These are phyloP conservation scores for Isaurus tuberculatus DNA, from an alignment of 92 coral and sea anemone genomes.

Conservation along the genomic window DNA sequence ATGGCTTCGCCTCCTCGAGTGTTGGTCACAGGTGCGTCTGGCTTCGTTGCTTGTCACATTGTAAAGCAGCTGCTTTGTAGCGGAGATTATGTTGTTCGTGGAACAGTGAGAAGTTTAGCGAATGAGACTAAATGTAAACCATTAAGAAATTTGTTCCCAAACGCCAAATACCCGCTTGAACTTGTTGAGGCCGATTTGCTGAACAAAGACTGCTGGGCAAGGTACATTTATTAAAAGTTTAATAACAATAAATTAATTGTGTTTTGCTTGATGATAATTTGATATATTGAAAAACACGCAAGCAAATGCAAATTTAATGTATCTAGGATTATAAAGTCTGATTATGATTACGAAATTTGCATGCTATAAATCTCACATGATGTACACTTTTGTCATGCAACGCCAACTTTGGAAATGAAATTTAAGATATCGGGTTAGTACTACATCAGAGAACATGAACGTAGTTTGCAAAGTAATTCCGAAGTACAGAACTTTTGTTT, in stretches of 20 bases:
- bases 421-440: too few species aligned
- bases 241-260: background rate
- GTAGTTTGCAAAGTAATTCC: too few species aligned
- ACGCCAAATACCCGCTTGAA: constrained; percentile 82
- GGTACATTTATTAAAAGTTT: constrained; percentile 52
- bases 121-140: constrained; percentile 86
- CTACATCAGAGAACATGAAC: too few species aligned
- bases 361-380: too few species aligned
- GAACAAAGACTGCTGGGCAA: constrained; percentile 81
- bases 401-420: too few species aligned
- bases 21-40: constrained; percentile 94
- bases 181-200: constrained; percentile 91
- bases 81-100: constrained; percentile 82
- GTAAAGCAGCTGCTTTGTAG: constrained; percentile 74
- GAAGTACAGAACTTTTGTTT: too few species aligned
- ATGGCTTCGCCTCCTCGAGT: constrained; percentile 64
- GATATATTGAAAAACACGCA: too few species aligned
- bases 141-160: constrained; percentile 70
- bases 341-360: too few species aligned
- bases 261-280: background rate
- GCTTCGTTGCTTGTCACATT: constrained; percentile 92
- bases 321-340: too few species aligned
- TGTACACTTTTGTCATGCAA: too few species aligned
- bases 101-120: constrained; percentile 82
- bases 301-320: too few species aligned